Percentiles rank a stretch among this genome's conserved stretches.
These are phyloP conservation scores for Sarcophaga bullata DNA, from an alignment of 1,140 invertebrate genomes.

Conservation along the genomic window DNA sequence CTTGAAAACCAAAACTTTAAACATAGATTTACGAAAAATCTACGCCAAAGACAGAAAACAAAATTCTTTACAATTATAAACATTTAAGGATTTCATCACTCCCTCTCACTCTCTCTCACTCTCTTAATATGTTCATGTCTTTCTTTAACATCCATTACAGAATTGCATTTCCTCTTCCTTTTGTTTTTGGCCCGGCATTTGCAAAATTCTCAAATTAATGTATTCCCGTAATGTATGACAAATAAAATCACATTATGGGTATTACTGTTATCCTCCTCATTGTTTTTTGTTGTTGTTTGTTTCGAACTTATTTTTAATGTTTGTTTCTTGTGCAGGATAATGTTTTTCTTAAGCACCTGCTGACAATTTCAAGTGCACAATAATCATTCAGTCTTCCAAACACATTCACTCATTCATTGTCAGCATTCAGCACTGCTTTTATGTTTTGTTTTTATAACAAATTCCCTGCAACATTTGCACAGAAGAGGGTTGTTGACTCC, in stretches of 20 bases:
- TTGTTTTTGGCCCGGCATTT: neutral
- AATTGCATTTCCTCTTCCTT: neutral
- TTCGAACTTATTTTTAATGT: conserved; percentile 39
- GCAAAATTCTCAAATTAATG: neutral
- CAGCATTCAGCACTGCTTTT: neutral
- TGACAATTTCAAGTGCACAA: conserved; percentile 65
- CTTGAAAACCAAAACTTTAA: neutral
- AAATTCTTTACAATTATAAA: conserved; percentile 20
- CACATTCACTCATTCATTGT: neutral
- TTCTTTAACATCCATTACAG: neutral
- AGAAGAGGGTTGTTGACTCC: neutral
- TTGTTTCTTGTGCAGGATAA: conserved; percentile 4
- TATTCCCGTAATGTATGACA: conserved; percentile 26
- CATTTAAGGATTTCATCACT: neutral
- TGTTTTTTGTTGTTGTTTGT: conserved; percentile 48
- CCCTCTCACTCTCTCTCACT: no score
- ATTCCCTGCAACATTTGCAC: neutral
- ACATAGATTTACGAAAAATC: conserved; percentile 10
- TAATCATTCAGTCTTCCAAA: neutral
- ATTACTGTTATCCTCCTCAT: conserved; percentile 39
- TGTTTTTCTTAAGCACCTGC: conserved; percentile 61
- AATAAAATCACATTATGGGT: conserved; percentile 34
- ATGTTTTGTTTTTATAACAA: conserved; percentile 15
- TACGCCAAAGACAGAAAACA: neutral
- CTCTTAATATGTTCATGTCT: neutral